Conservation (phyloP, 2,888 invertebrate genomes). For the Unio pictorum region DNA sequence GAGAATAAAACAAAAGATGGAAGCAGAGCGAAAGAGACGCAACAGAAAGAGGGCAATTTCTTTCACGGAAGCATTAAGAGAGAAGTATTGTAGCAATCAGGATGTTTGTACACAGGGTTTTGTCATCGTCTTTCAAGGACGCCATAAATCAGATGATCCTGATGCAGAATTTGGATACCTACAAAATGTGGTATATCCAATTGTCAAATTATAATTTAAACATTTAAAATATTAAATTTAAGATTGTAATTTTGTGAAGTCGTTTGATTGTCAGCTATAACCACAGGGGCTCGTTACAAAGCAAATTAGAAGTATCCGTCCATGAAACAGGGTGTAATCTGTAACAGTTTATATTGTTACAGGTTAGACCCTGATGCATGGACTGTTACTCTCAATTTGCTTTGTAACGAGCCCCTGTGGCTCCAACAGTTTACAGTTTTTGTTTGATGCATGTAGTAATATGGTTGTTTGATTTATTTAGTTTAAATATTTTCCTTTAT, state of each 20-base stretch:
- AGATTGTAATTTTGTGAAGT: too few species aligned
- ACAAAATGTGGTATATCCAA: constrained; percentile 50
- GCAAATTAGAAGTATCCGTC: too few species aligned
- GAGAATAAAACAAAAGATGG: constrained; percentile 4
- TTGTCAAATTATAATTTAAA: neutral
- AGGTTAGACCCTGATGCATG: too few species aligned
- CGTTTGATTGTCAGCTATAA: neutral
- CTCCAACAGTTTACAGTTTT: neutral
- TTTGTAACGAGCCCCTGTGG: too few species aligned
- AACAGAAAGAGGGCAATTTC: constrained; percentile 26
- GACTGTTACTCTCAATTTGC: too few species aligned
- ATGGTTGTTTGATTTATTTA: neutral
- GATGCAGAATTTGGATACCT: constrained; percentile 58
- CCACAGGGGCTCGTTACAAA: too few species aligned
- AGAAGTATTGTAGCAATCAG: constrained; percentile 51
- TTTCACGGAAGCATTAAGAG: constrained; percentile 53
- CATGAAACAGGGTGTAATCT: too few species aligned
- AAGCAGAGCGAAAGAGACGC: constrained; percentile 10
- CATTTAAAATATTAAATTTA: too few species aligned
- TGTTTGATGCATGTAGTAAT: neutral
- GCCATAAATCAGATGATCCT: constrained; percentile 43
- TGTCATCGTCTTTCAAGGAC: constrained; percentile 49
- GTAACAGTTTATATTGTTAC: too few species aligned
- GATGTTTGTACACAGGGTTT: constrained; percentile 30
- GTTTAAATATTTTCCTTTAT: too few species aligned